phyloP scores from a whole-genome alignment of 2,797 vertebrate genomes.

The Clarias fuscus region DNA sequence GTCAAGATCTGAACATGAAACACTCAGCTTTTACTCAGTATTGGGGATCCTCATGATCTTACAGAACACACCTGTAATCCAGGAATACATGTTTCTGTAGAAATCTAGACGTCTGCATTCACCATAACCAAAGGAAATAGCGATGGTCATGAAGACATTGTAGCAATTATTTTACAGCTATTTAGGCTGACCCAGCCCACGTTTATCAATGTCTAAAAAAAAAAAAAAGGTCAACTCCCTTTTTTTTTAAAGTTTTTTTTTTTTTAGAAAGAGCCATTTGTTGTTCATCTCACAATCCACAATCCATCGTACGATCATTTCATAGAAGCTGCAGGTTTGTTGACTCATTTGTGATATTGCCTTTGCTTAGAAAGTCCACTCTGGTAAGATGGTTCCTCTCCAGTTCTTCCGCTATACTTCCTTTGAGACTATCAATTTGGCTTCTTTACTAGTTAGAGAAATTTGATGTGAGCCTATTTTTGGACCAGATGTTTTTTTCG shows the following conservation, averaged over 20 bases:
- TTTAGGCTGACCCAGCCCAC: conserved; percentile 21
- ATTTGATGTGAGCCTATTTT: conserved; percentile 38
- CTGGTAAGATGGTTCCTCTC: conserved; percentile 29
- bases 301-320: conserved; percentile 32
- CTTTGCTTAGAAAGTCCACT: conserved; percentile 32
- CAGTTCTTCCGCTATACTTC: conserved; percentile 43
- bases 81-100: conserved; percentile 44
- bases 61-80: conserved; percentile 55
- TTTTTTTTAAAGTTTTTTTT: no score
- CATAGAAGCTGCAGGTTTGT: conserved; percentile 30
- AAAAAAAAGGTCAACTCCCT: conserved; percentile 5
- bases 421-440: conserved; percentile 37
- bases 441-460: conserved; percentile 38
- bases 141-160: conserved; percentile 28
- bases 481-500: conserved; percentile 44
- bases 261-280: conserved; percentile 5
- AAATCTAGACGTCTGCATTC: conserved; percentile 30
- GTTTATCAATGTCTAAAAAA: conserved; percentile 18
- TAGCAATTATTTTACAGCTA: conserved; percentile 40
- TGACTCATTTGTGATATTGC: conserved; percentile 37
- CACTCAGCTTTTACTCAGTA: conserved; percentile 33
- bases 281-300: conserved; percentile 52
- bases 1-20: conserved; percentile 41
- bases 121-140: conserved; percentile 67
- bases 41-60: conserved; percentile 56